Percentiles rank a stretch among this genome's conserved stretches.
Evolutionary conservation across 2,888 invertebrate species (phyloP).

Genomic region (Orchestes rusci): DNA sequence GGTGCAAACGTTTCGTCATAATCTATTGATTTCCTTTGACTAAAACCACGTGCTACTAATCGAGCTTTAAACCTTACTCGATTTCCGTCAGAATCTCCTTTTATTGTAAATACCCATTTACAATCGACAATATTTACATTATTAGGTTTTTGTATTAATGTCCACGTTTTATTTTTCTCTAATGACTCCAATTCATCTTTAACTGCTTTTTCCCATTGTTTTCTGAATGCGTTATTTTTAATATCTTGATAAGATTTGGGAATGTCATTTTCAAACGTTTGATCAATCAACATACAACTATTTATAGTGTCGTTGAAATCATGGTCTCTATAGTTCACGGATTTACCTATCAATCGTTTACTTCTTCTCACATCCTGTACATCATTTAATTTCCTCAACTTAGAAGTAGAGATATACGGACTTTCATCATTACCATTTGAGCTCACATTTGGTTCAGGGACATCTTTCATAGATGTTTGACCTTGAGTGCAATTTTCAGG

Average conservation of each 20-base stretch:
- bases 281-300: too few relatives aligned
- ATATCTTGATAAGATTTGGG: slow-evolving; percentile 6
- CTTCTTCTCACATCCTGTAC: background rate
- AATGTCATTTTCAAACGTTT: slow-evolving; percentile 8
- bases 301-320: too few relatives aligned
- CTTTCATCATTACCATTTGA: slow-evolving; percentile 4
- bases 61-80: slow-evolving; percentile 11
- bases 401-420: too few relatives aligned
- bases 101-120: slow-evolving; percentile 24
- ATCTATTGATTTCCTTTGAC: slow-evolving; percentile 21
- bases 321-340: too few relatives aligned
- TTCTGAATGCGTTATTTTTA: slow-evolving; percentile 1
- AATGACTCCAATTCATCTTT: slow-evolving; percentile 8
- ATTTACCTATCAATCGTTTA: slow-evolving; percentile 3
- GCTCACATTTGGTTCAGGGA: too few relatives aligned
- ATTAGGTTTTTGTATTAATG: slow-evolving; percentile 6
- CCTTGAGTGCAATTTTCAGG: too few relatives aligned
- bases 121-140: slow-evolving; percentile 17
- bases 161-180: slow-evolving; percentile 22
- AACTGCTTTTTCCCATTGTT: slow-evolving; percentile 2
- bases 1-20: slow-evolving; percentile 24
- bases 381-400: too few relatives aligned
- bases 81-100: slow-evolving; percentile 16
- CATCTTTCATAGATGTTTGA: too few relatives aligned
- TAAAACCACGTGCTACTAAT: slow-evolving; percentile 16